Percentiles rank a stretch among this genome's conserved stretches.
phyloP scores from a whole-genome alignment of 1,140 invertebrate species.

The Pachypsylla venusta region DNA sequence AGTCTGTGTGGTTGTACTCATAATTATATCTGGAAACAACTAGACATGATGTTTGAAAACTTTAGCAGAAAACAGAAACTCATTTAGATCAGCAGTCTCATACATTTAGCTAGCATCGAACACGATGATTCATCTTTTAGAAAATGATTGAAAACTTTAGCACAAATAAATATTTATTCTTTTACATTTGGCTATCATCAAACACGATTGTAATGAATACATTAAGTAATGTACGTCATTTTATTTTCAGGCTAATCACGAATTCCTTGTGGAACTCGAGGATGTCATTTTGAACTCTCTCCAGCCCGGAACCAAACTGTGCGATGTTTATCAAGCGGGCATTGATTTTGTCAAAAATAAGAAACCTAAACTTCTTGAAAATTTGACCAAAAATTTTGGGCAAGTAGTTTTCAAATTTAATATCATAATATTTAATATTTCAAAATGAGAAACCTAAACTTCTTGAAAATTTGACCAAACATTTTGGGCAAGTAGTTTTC shows the following conservation, averaged over 20 bases:
- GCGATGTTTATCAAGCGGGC: constrained; percentile 76
- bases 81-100: no score
- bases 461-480: constrained; percentile 85
- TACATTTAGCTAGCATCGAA: no score
- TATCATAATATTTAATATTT: constrained; percentile 5
- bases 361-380: constrained; percentile 71
- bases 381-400: constrained; percentile 88
- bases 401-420: constrained; percentile 26
- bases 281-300: constrained; percentile 80
- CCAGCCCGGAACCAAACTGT: constrained; percentile 66
- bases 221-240: no score
- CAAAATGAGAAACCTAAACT: constrained; percentile 61
- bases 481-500: constrained; percentile 42
- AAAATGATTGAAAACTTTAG: no score
- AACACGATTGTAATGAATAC: no score
- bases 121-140: no score
- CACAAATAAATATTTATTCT: no score
- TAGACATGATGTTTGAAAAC: no score
- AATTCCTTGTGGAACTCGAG: constrained; percentile 80
- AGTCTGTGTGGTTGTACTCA: no score
- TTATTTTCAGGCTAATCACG: constrained; percentile 84
- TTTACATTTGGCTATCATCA: no score
- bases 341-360: constrained; percentile 72
- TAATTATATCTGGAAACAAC: no score
- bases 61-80: no score